Percentiles rank a stretch among this genome's conserved stretches.
These are phyloP conservation scores for Thalassarche chlororhynchos DNA, from an alignment of 2,113 vertebrate species.

Conservation along the genomic window DNA sequence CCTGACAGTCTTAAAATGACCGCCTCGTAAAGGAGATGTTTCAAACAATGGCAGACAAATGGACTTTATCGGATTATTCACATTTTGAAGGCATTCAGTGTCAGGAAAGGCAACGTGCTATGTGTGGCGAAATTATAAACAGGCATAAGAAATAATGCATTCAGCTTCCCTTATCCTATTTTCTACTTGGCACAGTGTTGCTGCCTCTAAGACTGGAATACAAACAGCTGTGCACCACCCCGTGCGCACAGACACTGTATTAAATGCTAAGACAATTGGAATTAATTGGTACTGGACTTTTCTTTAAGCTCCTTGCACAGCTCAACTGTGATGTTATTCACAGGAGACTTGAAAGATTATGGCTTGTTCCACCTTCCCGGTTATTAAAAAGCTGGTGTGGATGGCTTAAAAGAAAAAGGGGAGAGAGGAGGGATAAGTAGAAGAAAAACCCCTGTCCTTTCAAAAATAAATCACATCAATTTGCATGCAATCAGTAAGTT, in stretches of 20 bases:
- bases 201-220: neutral
- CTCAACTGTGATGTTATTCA: neutral
- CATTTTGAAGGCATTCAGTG: neutral
- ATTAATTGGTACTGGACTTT: neutral
- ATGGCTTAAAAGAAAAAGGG: neutral
- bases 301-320: neutral
- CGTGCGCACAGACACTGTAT: neutral
- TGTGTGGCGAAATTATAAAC: neutral
- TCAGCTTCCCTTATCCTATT: neutral
- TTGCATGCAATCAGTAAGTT: neutral
- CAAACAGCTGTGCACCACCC: neutral
- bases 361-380: neutral
- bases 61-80: neutral
- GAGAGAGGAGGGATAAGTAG: neutral
- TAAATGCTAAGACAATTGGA: neutral
- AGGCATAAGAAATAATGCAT: neutral
- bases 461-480: neutral
- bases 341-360: neutral
- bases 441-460: neutral
- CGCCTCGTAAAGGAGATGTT: rapidly evolving
- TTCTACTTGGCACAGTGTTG: neutral
- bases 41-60: neutral
- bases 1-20: neutral
- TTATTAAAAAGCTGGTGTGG: neutral
- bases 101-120: neutral